These are phyloP conservation scores for Phainopepla nitens DNA, from an alignment of 2,113 vertebrate genomes.

Conservation along the genomic window DNA sequence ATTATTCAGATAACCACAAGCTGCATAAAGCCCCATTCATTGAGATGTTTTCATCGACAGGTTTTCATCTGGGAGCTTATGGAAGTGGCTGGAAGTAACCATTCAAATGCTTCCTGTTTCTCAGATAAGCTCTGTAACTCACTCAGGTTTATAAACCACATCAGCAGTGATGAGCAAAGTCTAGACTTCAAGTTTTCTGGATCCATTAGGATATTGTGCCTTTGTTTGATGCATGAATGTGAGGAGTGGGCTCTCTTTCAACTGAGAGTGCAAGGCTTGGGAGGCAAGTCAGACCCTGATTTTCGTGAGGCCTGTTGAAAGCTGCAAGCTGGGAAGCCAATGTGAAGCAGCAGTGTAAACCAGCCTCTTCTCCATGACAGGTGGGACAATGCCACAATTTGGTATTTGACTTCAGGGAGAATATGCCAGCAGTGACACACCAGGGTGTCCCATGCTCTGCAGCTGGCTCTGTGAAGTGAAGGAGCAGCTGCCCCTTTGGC, in stretches of 20 bases:
- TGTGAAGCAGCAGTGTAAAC: not conserved
- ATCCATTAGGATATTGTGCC: not conserved
- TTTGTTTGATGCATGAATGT: not conserved
- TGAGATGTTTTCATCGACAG: not conserved
- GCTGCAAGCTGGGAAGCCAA: not conserved
- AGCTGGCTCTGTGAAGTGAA: not conserved
- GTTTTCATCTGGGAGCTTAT: constrained; percentile 22
- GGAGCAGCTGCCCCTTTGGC: not conserved
- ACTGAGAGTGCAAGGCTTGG: not conserved
- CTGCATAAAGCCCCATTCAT: constrained; percentile 9
- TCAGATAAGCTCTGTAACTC: not conserved
- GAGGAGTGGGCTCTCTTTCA: not conserved
- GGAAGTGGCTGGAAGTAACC: not conserved
- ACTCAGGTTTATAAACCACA: not conserved
- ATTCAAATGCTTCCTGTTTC: not conserved
- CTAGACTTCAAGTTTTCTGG: not conserved
- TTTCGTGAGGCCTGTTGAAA: not conserved
- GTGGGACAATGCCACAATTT: not conserved
- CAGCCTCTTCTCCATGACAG: not conserved
- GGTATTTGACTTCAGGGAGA: no score
- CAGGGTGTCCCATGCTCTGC: rapidly evolving
- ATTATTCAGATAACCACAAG: constrained; percentile 46
- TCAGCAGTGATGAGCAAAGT: not conserved
- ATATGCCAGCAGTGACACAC: not conserved
- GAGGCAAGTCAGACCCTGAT: not conserved